Evolutionary conservation across 37 sponge, comb jelly and placozoan species (phyloP).

Genomic region (Aphrocallistes beatrix): DNA sequence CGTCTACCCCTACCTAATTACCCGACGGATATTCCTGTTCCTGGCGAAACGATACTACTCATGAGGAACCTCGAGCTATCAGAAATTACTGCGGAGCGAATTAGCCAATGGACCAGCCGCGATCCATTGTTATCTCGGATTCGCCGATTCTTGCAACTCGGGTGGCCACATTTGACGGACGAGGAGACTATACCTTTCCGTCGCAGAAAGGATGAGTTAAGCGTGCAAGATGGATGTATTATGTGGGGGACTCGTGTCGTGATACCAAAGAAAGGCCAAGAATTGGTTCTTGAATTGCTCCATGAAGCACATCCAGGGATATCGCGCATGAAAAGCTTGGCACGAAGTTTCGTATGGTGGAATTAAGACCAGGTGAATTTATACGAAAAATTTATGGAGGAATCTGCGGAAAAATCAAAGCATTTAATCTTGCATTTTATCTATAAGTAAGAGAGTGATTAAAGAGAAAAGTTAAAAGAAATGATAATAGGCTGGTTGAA

Average conservation of each 20-base stretch:
- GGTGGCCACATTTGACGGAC: background rate
- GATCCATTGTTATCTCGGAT: constrained; percentile 24
- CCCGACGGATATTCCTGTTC: background rate
- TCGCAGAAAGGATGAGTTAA: constrained; percentile 10
- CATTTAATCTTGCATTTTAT: too few species aligned
- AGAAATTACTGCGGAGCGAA: background rate
- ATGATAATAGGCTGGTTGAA: too few species aligned
- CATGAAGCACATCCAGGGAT: too few species aligned
- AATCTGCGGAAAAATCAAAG: too few species aligned
- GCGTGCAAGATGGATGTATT: constrained; percentile 21
- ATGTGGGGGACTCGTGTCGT: too few species aligned
- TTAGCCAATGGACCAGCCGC: constrained; percentile 19
- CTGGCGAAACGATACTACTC: constrained; percentile 17
- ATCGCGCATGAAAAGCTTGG: too few species aligned
- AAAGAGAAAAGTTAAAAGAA: too few species aligned
- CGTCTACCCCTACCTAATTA: background rate
- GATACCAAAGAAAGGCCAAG: too few species aligned
- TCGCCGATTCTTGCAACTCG: background rate
- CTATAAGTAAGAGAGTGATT: too few species aligned
- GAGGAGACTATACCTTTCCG: background rate
- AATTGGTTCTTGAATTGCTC: too few species aligned
- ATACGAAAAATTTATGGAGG: too few species aligned
- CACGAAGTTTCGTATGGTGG: constrained; percentile 11
- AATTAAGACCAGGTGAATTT: too few species aligned
- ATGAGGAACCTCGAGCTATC: background rate